These are phyloP conservation scores for Caenorhabditis angaria DNA, from an alignment of 2,888 invertebrate species.

Conservation along the genomic window DNA sequence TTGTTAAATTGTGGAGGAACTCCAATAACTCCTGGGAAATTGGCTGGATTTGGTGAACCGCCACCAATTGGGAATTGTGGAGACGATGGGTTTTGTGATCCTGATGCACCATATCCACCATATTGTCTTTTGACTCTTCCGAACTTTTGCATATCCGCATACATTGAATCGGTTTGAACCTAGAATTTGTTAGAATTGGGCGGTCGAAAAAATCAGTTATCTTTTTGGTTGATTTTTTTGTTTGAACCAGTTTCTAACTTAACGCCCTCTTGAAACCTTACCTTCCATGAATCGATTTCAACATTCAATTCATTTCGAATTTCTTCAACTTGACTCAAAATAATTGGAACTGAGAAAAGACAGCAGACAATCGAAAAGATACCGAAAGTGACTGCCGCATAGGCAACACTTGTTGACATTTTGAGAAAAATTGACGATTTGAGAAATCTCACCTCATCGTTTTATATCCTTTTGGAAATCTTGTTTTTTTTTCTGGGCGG, in stretches of 20 bases:
- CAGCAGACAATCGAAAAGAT: constrained; percentile 41
- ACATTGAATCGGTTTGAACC: constrained; percentile 46
- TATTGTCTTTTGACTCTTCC: constrained; percentile 58
- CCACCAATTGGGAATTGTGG: constrained; percentile 27
- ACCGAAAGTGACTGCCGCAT: constrained; percentile 47
- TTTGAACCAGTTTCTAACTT: not conserved
- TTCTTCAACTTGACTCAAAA: constrained; percentile 49
- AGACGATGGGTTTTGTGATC: constrained; percentile 25
- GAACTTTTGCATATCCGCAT: constrained; percentile 51
- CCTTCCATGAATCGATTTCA: constrained; percentile 61
- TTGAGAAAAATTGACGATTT: no score
- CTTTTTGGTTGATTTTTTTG: no score
- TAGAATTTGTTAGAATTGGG: constrained; percentile 11
- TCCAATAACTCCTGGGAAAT: constrained; percentile 47
- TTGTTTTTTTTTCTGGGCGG: not conserved
- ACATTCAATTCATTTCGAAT: constrained; percentile 54
- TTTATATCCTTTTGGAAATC: not conserved
- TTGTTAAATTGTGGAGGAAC: constrained; percentile 42
- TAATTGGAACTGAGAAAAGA: constrained; percentile 48
- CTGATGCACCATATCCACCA: constrained; percentile 56
- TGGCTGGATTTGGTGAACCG: constrained; percentile 19
- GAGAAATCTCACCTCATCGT: not conserved
- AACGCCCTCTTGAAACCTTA: not conserved
- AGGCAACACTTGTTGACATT: constrained; percentile 40
- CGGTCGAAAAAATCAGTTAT: not conserved